phyloP scores from a whole-genome alignment of 2,797 vertebrate genomes.

The Australoheros facetus region DNA sequence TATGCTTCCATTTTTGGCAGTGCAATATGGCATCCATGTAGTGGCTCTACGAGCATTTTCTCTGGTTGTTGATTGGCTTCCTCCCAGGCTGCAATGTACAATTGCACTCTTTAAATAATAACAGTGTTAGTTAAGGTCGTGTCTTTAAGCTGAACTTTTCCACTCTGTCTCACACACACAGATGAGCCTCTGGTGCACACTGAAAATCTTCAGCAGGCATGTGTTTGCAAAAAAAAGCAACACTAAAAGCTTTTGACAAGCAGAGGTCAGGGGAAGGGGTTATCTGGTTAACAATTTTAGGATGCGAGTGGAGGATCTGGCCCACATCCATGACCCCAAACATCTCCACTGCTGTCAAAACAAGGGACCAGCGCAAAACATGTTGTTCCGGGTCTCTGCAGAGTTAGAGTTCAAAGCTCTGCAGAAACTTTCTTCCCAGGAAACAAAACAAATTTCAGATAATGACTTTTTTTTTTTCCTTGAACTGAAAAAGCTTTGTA shows the following conservation, averaged over 20 bases:
- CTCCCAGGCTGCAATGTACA: conserved; percentile 13
- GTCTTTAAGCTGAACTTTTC: conserved; percentile 55
- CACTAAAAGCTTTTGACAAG: conserved; percentile 61
- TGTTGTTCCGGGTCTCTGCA: conserved; percentile 21
- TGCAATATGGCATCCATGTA: not conserved
- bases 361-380: conserved; percentile 40
- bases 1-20: conserved; percentile 30
- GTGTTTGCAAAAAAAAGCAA: conserved; percentile 15
- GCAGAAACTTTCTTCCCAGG: not conserved
- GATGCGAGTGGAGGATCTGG: conserved; percentile 48
- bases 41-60: conserved; percentile 1
- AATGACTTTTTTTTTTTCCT: not conserved
- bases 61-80: conserved; percentile 42
- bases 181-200: conserved; percentile 18
- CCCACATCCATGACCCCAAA: conserved; percentile 46
- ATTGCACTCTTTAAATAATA: conserved; percentile 37
- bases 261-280: conserved; percentile 48
- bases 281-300: conserved; percentile 66
- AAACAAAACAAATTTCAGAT: not conserved
- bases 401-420: conserved; percentile 32
- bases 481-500: not conserved
- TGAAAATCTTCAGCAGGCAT: conserved; percentile 36
- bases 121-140: conserved; percentile 17
- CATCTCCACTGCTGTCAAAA: conserved; percentile 39
- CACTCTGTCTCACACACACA: conserved; percentile 43